These are phyloP conservation scores for Euproctis similis DNA, from an alignment of 2,888 invertebrate genomes.

Conservation along the genomic window DNA sequence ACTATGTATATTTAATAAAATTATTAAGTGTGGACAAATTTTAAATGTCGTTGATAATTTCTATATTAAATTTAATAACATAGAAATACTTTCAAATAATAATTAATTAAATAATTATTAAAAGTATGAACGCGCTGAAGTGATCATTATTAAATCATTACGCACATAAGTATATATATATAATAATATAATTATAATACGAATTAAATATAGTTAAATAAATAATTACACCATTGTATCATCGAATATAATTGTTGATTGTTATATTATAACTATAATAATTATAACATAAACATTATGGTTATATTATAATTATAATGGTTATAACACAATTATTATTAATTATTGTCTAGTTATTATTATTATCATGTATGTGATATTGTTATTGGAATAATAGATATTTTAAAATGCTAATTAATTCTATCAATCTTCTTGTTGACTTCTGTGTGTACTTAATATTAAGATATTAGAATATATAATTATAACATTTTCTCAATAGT, in stretches of 20 bases:
- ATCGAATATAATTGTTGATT: slow-evolving; percentile 72
- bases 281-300: no score
- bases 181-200: slow-evolving; percentile 48
- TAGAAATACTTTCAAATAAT: slow-evolving; percentile 17
- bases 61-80: slow-evolving; percentile 27
- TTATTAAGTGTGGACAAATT: slow-evolving; percentile 27
- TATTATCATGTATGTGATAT: slow-evolving; percentile 74
- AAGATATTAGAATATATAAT: slow-evolving; percentile 36
- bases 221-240: slow-evolving; percentile 56
- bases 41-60: slow-evolving; percentile 26
- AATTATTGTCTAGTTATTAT: slow-evolving; percentile 64
- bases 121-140: slow-evolving; percentile 29
- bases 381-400: slow-evolving; percentile 71
- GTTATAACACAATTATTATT: slow-evolving; percentile 54
- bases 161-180: slow-evolving; percentile 48
- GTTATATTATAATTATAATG: no score
- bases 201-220: slow-evolving; percentile 56
- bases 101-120: slow-evolving; percentile 19
- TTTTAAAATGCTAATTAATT: slow-evolving; percentile 61
- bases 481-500: slow-evolving; percentile 23
- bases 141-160: slow-evolving; percentile 51
- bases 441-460: slow-evolving; percentile 46
- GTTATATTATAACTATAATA: slow-evolving; percentile 54
- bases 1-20: slow-evolving; percentile 32
- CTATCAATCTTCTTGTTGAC: slow-evolving; percentile 69